A percentile compares a stretch with the other conserved stretches of the same genome.
Evolutionary conservation across 2,797 vertebrate species (phyloP).

Genomic region (Decapterus maruadsi): DNA sequence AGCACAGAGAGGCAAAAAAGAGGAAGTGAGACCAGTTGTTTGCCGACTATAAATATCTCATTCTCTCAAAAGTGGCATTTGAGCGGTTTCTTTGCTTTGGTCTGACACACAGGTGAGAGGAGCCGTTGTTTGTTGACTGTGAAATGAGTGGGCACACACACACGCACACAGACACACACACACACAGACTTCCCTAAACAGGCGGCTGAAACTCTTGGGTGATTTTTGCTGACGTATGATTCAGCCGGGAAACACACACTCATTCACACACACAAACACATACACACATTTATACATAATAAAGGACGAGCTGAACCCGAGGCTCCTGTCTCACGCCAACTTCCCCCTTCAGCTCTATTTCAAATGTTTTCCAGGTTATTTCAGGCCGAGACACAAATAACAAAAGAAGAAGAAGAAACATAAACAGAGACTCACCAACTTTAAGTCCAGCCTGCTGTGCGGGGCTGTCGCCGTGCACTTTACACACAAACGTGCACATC

Average conservation of each 20-base stretch:
- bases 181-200: slow-evolving; percentile 63
- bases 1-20: neutral
- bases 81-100: neutral
- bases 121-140: slow-evolving; percentile 52
- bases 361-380: slow-evolving; percentile 43
- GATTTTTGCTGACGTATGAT: slow-evolving; percentile 62
- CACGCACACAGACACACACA: too few relatives aligned
- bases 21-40: neutral
- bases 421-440: slow-evolving; percentile 86
- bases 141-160: slow-evolving; percentile 53
- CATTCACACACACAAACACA: too few relatives aligned
- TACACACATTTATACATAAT: neutral
- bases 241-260: slow-evolving; percentile 38
- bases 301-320: slow-evolving; percentile 9
- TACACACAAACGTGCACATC: slow-evolving; percentile 97
- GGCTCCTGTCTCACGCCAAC: slow-evolving; percentile 17
- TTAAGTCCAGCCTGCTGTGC: slow-evolving; percentile 92
- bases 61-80: slow-evolving; percentile 10
- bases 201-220: slow-evolving; percentile 39
- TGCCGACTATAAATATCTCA: slow-evolving; percentile 30
- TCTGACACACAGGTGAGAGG: slow-evolving; percentile 19
- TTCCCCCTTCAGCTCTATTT: slow-evolving; percentile 45
- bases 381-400: slow-evolving; percentile 18
- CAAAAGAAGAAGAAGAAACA: neutral
- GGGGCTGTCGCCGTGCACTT: slow-evolving; percentile 91